These are phyloP conservation scores for Danio albolineatus DNA, from an alignment of 2,797 vertebrate species.

Conservation along the genomic window DNA sequence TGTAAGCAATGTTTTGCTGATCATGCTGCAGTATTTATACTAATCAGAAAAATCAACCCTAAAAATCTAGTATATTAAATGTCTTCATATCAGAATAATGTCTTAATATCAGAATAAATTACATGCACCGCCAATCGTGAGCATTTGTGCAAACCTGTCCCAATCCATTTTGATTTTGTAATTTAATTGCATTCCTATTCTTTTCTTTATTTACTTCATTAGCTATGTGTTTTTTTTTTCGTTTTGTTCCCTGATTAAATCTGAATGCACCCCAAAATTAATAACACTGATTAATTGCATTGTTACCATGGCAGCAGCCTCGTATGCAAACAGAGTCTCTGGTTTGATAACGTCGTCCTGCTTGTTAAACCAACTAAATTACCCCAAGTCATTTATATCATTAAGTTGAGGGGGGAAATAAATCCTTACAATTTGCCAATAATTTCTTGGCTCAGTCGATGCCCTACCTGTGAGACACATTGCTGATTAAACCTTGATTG, in stretches of 20 bases:
- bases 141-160: constrained; percentile 15
- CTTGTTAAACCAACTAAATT: constrained; percentile 63
- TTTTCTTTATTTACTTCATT: constrained; percentile 30
- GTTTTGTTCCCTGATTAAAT: constrained; percentile 30
- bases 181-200: constrained; percentile 25
- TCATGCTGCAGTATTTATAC: background rate
- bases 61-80: background rate
- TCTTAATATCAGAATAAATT: background rate
- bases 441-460: constrained; percentile 81
- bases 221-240: constrained; percentile 26
- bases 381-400: constrained; percentile 67
- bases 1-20: background rate
- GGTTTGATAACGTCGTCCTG: constrained; percentile 53
- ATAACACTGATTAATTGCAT: constrained; percentile 45
- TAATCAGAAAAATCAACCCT: background rate
- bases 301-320: constrained; percentile 30
- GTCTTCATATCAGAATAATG: too few relatives aligned
- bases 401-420: constrained; percentile 73
- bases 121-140: background rate
- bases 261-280: constrained; percentile 31
- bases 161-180: constrained; percentile 13
- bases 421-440: constrained; percentile 78
- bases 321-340: constrained; percentile 56
- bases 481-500: constrained; percentile 89
- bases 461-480: constrained; percentile 81